Base-by-base conservation (phyloP, 2,888 invertebrate genomes). In the Drosophila kanekoi region DNA sequence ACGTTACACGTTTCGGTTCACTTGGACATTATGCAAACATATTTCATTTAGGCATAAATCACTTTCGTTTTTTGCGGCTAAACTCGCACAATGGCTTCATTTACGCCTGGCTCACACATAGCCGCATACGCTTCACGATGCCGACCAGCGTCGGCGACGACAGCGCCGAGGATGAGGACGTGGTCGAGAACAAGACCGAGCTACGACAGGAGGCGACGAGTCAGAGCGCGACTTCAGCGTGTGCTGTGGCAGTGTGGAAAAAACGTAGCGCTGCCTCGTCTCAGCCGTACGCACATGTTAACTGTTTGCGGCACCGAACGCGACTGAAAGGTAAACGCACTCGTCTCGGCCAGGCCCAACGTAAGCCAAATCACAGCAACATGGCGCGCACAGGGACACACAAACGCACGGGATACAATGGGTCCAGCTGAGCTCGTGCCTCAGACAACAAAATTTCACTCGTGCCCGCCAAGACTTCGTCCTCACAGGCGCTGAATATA, bases 291-390 rank as follows among this genome's bases (percentile, higher is more conserved):
- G 76, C 77, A 88, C 89, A 90, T 91, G 91, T 90, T 91, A 82
- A 91, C 90, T 89, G 91, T 91, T 90, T 91, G 92, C 90, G 90
- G 89, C 90, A 87, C 90, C 90, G 90, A 91, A 91, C 90, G 90
- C 92, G 91, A 92, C 92, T 92, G 91, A 87, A 85, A 87, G 91
- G 91, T 91, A 90, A 91, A 91, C 89, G 90, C 79, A 91, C 92
- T 90, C 88, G 90, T 80, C 73, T 80, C 76, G 75, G 69, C 64
- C 69, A 43, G 45, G 68, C 65, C 66, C 77, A 79, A 38, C 60
- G 49, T 58, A 75, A 76, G 68, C 76, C 75, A 81, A 77, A 83
- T 81, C 85, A 83, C 82, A 76, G 83, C 83, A 77, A 62, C 73
- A 70, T 63, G 60, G 60, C 54, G 66, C 64, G 68, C 64, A 61